These are phyloP conservation scores for Netelia virgata DNA, from an alignment of 2,888 invertebrate species.

Conservation along the genomic window DNA sequence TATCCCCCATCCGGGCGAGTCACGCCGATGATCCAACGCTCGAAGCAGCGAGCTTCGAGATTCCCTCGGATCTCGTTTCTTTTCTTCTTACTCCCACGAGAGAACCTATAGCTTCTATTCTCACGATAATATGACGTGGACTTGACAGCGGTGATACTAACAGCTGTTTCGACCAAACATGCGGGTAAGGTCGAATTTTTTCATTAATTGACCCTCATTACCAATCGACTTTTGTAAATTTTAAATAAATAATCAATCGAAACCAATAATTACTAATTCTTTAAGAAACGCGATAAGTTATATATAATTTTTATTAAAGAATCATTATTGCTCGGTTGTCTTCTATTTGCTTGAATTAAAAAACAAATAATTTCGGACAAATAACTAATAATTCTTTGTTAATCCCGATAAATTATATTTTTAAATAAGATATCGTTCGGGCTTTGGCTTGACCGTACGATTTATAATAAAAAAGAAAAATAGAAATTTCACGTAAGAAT, in stretches of 20 bases:
- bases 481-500: neutral
- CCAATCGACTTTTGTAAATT: neutral
- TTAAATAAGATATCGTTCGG: too few relatives aligned
- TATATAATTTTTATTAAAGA: too few relatives aligned
- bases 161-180: neutral
- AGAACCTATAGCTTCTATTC: slow-evolving; percentile 39
- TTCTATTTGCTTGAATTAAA: too few relatives aligned
- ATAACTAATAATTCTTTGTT: too few relatives aligned
- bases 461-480: neutral
- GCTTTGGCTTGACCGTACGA: neutral
- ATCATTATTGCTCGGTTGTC: too few relatives aligned
- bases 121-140: slow-evolving; percentile 52
- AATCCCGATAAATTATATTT: too few relatives aligned
- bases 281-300: too few relatives aligned
- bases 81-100: slow-evolving; percentile 53
- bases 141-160: neutral
- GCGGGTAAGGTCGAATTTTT: slow-evolving; percentile 20
- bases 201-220: slow-evolving; percentile 32
- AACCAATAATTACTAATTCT: neutral
- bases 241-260: neutral
- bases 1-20: slow-evolving; percentile 29
- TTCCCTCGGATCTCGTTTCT: slow-evolving; percentile 31
- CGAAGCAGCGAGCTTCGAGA: slow-evolving; percentile 32
- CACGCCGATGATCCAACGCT: slow-evolving; percentile 63
- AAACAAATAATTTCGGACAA: too few relatives aligned